These are phyloP conservation scores for Drosophila pandora DNA, from an alignment of 1,140 invertebrate genomes.

Conservation along the genomic window DNA sequence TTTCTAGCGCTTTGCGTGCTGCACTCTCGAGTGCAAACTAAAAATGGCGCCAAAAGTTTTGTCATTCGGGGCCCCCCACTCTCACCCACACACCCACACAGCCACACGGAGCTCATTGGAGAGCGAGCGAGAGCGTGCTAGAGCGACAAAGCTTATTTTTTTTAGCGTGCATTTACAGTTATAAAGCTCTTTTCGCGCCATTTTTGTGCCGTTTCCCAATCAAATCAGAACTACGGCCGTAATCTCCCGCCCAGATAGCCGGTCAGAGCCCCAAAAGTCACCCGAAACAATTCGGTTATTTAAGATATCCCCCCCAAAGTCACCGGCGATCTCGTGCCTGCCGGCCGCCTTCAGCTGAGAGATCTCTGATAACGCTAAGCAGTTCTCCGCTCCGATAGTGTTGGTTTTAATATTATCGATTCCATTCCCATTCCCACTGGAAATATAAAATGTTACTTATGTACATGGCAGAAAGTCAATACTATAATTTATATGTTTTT, in stretches of 20 bases:
- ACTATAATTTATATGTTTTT: too few species aligned
- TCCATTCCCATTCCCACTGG: neutral
- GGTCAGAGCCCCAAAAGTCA: too few species aligned
- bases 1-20: constrained; percentile 67
- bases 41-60: constrained; percentile 80
- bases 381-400: neutral
- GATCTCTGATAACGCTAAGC: neutral
- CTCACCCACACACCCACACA: constrained; percentile 40
- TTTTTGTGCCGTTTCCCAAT: constrained; percentile 40
- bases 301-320: constrained; percentile 13
- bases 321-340: constrained; percentile 14
- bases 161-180: constrained; percentile 49
- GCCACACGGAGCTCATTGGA: constrained; percentile 2
- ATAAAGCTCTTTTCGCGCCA: constrained; percentile 68
- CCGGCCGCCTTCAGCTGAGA: neutral
- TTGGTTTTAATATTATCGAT: neutral
- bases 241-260: constrained; percentile 9
- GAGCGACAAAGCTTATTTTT: constrained; percentile 42
- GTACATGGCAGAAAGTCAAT: too few species aligned
- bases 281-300: neutral
- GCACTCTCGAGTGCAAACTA: constrained; percentile 71
- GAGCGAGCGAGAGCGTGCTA: constrained; percentile 22
- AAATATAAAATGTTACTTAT: too few species aligned
- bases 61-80: constrained; percentile 31
- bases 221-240: constrained; percentile 11